phyloP scores from a whole-genome alignment of 2,888 invertebrate genomes.

The Drosophila subquinaria region DNA sequence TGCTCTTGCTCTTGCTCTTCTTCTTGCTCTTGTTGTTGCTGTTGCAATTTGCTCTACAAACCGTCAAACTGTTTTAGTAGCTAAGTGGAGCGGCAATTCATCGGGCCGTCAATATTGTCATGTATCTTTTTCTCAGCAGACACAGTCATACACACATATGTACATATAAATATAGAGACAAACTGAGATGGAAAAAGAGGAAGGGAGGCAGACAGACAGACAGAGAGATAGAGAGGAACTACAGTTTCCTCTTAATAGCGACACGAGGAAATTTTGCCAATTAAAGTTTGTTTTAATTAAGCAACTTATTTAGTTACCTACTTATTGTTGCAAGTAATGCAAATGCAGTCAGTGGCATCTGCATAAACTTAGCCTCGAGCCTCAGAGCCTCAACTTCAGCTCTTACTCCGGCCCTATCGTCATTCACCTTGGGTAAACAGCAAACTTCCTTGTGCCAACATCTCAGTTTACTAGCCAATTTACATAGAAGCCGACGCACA shows the following conservation, averaged over 20 bases:
- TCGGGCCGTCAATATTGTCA: slow-evolving; percentile 48
- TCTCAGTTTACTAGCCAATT: slow-evolving; percentile 48
- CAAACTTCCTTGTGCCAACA: slow-evolving; percentile 45
- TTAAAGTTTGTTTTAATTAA: slow-evolving; percentile 83
- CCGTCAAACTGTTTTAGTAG: slow-evolving; percentile 46
- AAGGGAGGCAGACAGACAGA: not conserved
- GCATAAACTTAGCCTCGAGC: not conserved
- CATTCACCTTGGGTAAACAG: slow-evolving; percentile 34
- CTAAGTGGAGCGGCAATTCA: slow-evolving; percentile 38
- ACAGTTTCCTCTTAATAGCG: slow-evolving; percentile 12
- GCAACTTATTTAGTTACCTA: slow-evolving; percentile 69
- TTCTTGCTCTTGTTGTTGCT: slow-evolving; percentile 21
- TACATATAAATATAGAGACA: slow-evolving; percentile 15
- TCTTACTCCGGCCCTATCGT: not conserved
- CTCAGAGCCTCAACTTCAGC: not conserved
- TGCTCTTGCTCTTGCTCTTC: slow-evolving; percentile 16
- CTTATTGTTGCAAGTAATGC: slow-evolving; percentile 65
- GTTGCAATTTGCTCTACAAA: slow-evolving; percentile 40
- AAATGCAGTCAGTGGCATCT: slow-evolving; percentile 31
- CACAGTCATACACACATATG: slow-evolving; percentile 21
- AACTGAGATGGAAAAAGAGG: not conserved
- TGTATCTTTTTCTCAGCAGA: slow-evolving; percentile 31
- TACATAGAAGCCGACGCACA: slow-evolving; percentile 23
- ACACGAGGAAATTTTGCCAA: slow-evolving; percentile 76
- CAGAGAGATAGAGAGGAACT: slow-evolving; percentile 10